These are phyloP conservation scores for Drosophila limbata DNA, from an alignment of 2,888 invertebrate species.

Conservation along the genomic window DNA sequence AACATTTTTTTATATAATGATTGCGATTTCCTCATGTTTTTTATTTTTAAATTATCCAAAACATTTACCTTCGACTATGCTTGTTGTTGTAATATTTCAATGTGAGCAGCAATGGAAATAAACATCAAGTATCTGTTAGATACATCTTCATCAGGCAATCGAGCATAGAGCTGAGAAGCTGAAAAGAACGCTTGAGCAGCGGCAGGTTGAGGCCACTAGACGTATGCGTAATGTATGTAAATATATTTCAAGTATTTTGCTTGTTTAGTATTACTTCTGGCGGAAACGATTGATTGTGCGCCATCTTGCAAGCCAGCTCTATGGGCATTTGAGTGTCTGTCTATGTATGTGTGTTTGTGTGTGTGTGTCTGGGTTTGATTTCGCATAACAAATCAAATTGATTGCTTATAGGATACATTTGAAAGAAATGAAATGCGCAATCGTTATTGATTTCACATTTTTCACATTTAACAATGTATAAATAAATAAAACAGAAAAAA, in stretches of 20 bases:
- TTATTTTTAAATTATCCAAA: slow-evolving; percentile 40
- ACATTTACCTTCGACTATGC: not conserved
- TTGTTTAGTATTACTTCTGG: slow-evolving; percentile 77
- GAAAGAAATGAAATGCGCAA: slow-evolving; percentile 74
- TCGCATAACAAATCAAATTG: slow-evolving; percentile 79
- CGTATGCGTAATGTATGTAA: slow-evolving; percentile 79
- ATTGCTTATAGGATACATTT: slow-evolving; percentile 73
- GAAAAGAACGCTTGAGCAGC: slow-evolving; percentile 8
- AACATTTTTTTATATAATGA: slow-evolving; percentile 58
- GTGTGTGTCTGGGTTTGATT: slow-evolving; percentile 50
- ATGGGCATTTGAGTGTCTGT: slow-evolving; percentile 44
- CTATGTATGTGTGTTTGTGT: slow-evolving; percentile 19
- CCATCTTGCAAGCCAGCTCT: slow-evolving; percentile 46
- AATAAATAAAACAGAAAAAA: not conserved
- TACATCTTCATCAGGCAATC: slow-evolving; percentile 76
- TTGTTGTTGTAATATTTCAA: slow-evolving; percentile 62
- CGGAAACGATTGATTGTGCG: slow-evolving; percentile 78
- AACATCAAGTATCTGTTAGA: slow-evolving; percentile 80
- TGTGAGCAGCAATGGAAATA: slow-evolving; percentile 71
- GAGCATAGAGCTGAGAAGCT: slow-evolving; percentile 13
- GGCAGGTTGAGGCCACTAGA: slow-evolving; percentile 54
- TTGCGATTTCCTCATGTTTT: slow-evolving; percentile 52
- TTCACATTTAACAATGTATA: slow-evolving; percentile 33
- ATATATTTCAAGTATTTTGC: slow-evolving; percentile 78
- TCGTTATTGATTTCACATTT: slow-evolving; percentile 74